These are phyloP conservation scores for Ceuthmochares aereus DNA, from an alignment of 2,113 vertebrate species.

Conservation along the genomic window DNA sequence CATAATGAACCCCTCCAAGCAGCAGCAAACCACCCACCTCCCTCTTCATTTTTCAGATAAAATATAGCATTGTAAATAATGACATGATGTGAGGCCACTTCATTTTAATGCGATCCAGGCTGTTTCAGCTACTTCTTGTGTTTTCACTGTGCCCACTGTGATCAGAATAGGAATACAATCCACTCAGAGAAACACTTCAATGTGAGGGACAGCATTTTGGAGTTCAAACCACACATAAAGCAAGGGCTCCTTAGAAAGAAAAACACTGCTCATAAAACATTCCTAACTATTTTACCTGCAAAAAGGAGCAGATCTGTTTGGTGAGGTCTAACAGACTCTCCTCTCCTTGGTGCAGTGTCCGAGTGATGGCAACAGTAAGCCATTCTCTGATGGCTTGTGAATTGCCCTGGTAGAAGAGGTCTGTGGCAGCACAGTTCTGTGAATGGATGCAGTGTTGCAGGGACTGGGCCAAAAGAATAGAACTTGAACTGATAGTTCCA, in stretches of 20 bases:
- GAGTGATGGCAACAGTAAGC: slow-evolving; percentile 93
- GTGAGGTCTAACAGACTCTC: slow-evolving; percentile 94
- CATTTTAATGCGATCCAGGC: not conserved
- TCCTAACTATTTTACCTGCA: slow-evolving; percentile 81
- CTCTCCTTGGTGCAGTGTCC: slow-evolving; percentile 94
- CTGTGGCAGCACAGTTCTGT: slow-evolving; percentile 93
- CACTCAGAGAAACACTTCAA: not conserved
- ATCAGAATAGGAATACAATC: not conserved
- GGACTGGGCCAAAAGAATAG: slow-evolving; percentile 93
- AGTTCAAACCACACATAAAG: not conserved
- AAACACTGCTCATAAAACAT: not conserved
- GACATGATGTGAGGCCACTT: not conserved
- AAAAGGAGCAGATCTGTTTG: slow-evolving; percentile 94
- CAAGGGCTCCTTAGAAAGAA: not conserved
- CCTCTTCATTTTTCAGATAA: not conserved
- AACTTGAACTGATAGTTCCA: slow-evolving; percentile 93
- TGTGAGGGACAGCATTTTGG: not conserved
- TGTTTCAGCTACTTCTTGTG: not conserved
- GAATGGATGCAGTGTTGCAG: slow-evolving; percentile 90
- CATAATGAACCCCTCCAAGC: not conserved
- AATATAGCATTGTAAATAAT: not conserved
- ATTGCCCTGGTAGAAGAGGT: slow-evolving; percentile 96
- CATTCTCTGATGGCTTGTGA: slow-evolving; percentile 91
- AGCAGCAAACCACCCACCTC: not conserved
- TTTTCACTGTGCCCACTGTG: not conserved